These are phyloP conservation scores for Leptinotarsa texana DNA, from an alignment of 1,140 invertebrate genomes.

Conservation along the genomic window DNA sequence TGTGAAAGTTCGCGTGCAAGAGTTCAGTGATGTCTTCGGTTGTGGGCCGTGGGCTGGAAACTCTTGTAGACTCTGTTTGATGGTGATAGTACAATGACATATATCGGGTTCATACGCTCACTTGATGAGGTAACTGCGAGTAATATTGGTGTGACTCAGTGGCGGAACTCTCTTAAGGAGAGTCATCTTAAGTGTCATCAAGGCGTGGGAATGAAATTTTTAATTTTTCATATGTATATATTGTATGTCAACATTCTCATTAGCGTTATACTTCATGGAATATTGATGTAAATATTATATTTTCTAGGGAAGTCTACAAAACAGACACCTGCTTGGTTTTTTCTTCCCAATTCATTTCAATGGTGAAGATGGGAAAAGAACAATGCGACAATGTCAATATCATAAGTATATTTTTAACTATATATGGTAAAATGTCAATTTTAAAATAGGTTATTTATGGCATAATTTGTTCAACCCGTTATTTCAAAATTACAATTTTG, in stretches of 20 bases:
- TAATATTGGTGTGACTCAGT: neutral
- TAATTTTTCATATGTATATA: neutral
- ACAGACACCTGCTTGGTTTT: neutral
- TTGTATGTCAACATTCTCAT: no score
- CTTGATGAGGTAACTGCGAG: neutral
- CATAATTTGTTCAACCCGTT: no score
- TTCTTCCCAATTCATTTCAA: neutral
- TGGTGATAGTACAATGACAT: slow-evolving; percentile 8
- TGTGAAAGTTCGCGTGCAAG: slow-evolving; percentile 4
- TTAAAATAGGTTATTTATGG: no score
- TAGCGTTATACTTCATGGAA: no score
- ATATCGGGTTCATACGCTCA: neutral
- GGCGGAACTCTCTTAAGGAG: neutral
- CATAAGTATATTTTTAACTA: no score
- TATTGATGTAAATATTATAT: no score
- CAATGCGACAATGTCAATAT: no score
- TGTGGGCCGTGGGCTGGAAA: neutral
- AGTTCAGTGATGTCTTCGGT: neutral
- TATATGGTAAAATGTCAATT: no score
- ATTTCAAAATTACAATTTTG: no score
- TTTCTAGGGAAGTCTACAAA: no score
- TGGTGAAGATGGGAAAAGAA: no score
- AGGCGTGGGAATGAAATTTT: neutral
- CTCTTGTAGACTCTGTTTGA: neutral
- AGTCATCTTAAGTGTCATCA: neutral